Evolutionary conservation across 1,140 invertebrate genomes (phyloP), one percentile per base, ranked within the genome.

Genomic region (Leptinotarsa lineolata): DNA sequence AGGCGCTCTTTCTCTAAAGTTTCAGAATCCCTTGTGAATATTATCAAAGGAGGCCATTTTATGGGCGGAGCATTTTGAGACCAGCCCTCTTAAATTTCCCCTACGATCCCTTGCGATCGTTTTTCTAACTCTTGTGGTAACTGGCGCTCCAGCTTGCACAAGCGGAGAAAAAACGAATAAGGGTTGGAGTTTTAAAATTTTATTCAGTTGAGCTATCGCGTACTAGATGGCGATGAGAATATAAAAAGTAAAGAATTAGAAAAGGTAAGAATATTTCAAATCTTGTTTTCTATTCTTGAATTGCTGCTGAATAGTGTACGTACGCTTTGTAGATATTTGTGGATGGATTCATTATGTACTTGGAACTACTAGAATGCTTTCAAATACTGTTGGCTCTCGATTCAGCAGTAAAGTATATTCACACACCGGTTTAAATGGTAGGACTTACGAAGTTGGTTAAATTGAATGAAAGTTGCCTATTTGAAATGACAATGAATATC

Each of bases 41-140:
- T 75, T 72, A 79, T 82, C 81, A 74, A 77, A 78, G 81, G 80
- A 81, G 76, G 81, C 81, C 81, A 82, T 82, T 74, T 81, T 82
- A 80, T 71, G 73, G 81, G 81, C 80, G 81, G 81, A 77, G 79
- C 79, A 70, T 45, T 54, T 58, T 30, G 20, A 44, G 59, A 44
- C 66, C 63, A 61, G 61, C 72, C 46, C 72, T 39, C 30, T 44
- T 46, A 61, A 58, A 59, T 54, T 74, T 70, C 72, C 75, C 69
- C 70, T 74, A 54, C 16, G n/a, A n/a, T n/a, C 48, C 48, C 48
- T 54, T 8, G 68, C 73, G 70, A 18, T 30, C 30, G 69, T 78
- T 80, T 81, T 81, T 81, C 70, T 68, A 75, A 46, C 71, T 73
- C 66, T 75, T 75, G 71, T 68, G 79, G 78, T 75, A 78, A 78